These are phyloP conservation scores for Noturus placidus DNA, from an alignment of 2,113 vertebrate genomes.

Conservation along the genomic window DNA sequence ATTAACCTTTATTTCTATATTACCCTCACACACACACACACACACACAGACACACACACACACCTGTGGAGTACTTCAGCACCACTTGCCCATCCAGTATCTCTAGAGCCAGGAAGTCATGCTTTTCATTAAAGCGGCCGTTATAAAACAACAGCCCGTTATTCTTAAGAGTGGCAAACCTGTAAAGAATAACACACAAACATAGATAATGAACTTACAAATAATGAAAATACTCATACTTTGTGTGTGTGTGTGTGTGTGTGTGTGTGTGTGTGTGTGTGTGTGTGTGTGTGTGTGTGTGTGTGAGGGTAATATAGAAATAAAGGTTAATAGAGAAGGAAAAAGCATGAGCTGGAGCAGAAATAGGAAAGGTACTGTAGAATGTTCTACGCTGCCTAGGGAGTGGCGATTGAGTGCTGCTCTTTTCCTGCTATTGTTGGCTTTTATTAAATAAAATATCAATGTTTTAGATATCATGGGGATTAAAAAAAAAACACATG, in stretches of 20 bases:
- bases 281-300: not conserved
- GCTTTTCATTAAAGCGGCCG: conserved; percentile 95
- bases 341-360: conserved; percentile 4
- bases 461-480: conserved; percentile 20
- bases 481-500: conserved; percentile 33
- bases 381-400: conserved; percentile 30
- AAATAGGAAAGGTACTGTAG: not conserved
- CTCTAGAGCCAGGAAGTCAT: conserved; percentile 94
- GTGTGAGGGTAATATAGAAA: not conserved
- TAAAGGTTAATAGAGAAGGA: conserved; percentile 20
- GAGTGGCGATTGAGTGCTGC: conserved; percentile 32
- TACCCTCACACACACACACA: conserved; percentile 9
- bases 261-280: not conserved
- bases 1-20: too few species aligned
- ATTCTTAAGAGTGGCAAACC: conserved; percentile 88
- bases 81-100: conserved; percentile 92
- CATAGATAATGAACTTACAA: conserved; percentile 16
- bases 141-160: conserved; percentile 94
- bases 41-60: conserved; percentile 45
- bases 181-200: conserved; percentile 63
- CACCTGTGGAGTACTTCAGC: conserved; percentile 97
- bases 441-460: conserved; percentile 49
- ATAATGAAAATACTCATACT: not conserved
- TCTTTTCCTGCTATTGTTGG: conserved; percentile 37
- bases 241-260: not conserved